Evolutionary conservation across 2,888 invertebrate species (phyloP), one percentile per base, ranked within the genome.

Genomic region (Molorchus minor): DNA sequence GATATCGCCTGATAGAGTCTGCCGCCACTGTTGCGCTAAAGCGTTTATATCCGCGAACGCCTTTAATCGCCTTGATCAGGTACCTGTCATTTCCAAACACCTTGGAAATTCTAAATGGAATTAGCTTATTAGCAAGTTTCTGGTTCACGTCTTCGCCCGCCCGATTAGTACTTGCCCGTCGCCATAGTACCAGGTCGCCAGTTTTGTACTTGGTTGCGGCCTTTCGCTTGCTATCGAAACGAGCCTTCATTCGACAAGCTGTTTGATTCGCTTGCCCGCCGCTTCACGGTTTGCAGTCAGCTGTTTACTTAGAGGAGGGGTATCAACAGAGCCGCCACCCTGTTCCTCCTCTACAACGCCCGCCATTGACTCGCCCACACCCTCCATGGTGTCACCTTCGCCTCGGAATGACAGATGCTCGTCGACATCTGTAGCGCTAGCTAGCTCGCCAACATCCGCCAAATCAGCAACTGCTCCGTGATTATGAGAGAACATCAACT

Each of bases 1-100:
- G 41, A 41, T 41, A 41, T 10, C 41, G 41, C 41, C 41, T 16
- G 4, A 41, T 8, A 17, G 19, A 16, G n/a, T 41, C 41, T 10
- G 17, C 41, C 3, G 19, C 41, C 3, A 19, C 41, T 12, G 19
- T 10, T 2, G 19, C 41, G 1, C 16, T 41, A 12, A 4, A 17
- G 4, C 41, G 19, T 12, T 41, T 41, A 19, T 41, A 41, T 2
- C 41, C 41, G 2, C 19, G 1, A 1, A 41, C 41, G 19, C 19
- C 41, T 8, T 41, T 16, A 13, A 41, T 2, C 7, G 41, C 16
- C 16, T 16, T n/a, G 5, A 41, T 17, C 19, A 19, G 17, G n/a
- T 41, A 41, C 10, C 41, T 15, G 41, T 41, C 41, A 4, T 41
- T 41, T 1, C n/a, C 19, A 16, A 17, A n/a, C 19, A 17, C 19